A percentile compares a stretch with the other conserved stretches of the same genome.
These are phyloP conservation scores for Urosaurus nigricauda DNA, from an alignment of 2,797 vertebrate genomes.

Conservation along the genomic window DNA sequence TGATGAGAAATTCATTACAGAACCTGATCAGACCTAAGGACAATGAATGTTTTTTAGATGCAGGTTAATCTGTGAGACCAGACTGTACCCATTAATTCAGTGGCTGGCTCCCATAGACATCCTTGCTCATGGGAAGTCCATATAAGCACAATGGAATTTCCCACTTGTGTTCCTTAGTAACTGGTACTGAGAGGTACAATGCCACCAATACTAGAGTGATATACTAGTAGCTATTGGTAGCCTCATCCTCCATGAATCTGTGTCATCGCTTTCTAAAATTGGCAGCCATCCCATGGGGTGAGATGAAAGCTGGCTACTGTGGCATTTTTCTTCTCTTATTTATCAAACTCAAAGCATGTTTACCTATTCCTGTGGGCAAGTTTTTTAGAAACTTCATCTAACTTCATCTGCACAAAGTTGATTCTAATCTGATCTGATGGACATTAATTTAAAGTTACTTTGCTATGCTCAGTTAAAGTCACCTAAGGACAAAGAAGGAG, in stretches of 20 bases:
- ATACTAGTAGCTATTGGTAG: too few species aligned
- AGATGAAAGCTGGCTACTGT: background rate
- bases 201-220: background rate
- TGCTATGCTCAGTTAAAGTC: background rate
- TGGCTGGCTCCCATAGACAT: too few species aligned
- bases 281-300: background rate
- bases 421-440: background rate
- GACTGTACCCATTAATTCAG: too few species aligned
- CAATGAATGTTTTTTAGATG: too few species aligned
- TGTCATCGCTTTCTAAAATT: background rate
- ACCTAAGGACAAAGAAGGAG: background rate
- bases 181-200: background rate
- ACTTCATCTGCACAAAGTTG: background rate
- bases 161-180: background rate
- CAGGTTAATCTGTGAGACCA: too few species aligned
- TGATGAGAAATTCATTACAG: too few species aligned
- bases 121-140: too few species aligned
- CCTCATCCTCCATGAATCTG: background rate
- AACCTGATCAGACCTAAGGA: too few species aligned
- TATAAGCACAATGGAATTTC: background rate
- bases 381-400: constrained; percentile 2
- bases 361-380: background rate
- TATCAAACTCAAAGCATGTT: background rate
- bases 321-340: background rate
- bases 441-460: background rate